These are phyloP conservation scores for Mercenaria mercenaria DNA, from an alignment of 1,140 invertebrate genomes.

Conservation along the genomic window DNA sequence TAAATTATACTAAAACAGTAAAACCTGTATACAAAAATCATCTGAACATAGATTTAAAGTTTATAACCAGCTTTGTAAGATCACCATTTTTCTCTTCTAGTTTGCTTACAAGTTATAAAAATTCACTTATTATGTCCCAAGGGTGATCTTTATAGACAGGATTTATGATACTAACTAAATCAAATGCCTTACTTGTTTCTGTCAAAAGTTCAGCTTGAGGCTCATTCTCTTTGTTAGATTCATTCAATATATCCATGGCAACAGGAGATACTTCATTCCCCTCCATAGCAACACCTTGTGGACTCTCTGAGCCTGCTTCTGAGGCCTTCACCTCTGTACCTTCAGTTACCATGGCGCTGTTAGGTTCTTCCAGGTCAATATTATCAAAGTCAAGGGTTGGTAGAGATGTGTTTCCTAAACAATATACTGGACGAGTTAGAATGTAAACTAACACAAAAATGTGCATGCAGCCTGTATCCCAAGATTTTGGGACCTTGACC, in stretches of 20 bases:
- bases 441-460: neutral
- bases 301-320: neutral
- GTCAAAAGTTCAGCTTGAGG: neutral
- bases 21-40: too few relatives aligned
- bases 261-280: neutral
- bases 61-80: too few relatives aligned
- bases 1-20: too few relatives aligned
- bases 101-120: too few relatives aligned
- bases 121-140: too few relatives aligned
- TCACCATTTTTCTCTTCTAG: too few relatives aligned
- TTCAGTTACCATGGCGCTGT: neutral
- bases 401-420: conserved; percentile 26
- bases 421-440: too few relatives aligned
- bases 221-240: neutral
- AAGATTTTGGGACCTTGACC: neutral
- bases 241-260: neutral
- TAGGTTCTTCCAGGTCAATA: conserved; percentile 5
- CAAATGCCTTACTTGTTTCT: neutral
- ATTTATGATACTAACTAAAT: too few relatives aligned
- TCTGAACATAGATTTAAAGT: too few relatives aligned
- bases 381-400: conserved; percentile 46
- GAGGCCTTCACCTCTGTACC: neutral
- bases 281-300: neutral
- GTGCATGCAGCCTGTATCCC: too few relatives aligned
- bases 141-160: too few relatives aligned